Evolutionary conservation across 1,140 invertebrate species (phyloP).

Genomic region (Lanistes nyassanus): DNA sequence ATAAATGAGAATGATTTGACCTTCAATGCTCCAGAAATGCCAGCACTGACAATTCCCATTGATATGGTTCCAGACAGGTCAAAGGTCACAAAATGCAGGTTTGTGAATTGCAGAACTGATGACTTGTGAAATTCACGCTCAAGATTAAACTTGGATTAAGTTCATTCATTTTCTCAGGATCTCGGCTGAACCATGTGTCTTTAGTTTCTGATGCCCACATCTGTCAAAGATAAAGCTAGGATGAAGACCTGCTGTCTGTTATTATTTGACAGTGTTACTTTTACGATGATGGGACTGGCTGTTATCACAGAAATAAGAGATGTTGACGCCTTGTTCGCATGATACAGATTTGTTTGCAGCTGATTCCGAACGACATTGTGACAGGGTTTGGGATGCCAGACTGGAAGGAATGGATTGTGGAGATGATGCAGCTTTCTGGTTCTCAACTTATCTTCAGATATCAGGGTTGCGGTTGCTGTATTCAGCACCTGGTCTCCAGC

Average conservation of each 20-base stretch:
- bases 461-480: constrained; percentile 46
- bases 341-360: too few relatives aligned
- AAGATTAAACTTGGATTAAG: too few relatives aligned
- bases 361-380: background rate
- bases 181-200: too few relatives aligned
- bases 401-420: constrained; percentile 59
- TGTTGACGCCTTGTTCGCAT: too few relatives aligned
- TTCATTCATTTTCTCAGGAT: too few relatives aligned
- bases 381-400: constrained; percentile 36
- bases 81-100: constrained; percentile 32
- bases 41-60: constrained; percentile 36
- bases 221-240: too few relatives aligned
- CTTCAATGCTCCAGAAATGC: constrained; percentile 43
- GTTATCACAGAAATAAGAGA: too few relatives aligned
- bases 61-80: constrained; percentile 26
- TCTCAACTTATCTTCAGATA: constrained; percentile 48
- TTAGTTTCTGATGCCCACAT: too few relatives aligned
- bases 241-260: too few relatives aligned
- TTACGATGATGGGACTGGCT: too few relatives aligned
- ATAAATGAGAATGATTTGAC: constrained; percentile 27
- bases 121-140: too few relatives aligned
- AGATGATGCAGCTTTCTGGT: constrained; percentile 53
- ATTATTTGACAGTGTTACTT: too few relatives aligned
- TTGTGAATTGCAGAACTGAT: background rate
- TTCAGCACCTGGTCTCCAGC: constrained; percentile 37